A percentile compares a stretch with the other conserved stretches of the same genome.
Evolutionary conservation across 2,113 vertebrate species (phyloP).

Genomic region (Callospermophilus lateralis): DNA sequence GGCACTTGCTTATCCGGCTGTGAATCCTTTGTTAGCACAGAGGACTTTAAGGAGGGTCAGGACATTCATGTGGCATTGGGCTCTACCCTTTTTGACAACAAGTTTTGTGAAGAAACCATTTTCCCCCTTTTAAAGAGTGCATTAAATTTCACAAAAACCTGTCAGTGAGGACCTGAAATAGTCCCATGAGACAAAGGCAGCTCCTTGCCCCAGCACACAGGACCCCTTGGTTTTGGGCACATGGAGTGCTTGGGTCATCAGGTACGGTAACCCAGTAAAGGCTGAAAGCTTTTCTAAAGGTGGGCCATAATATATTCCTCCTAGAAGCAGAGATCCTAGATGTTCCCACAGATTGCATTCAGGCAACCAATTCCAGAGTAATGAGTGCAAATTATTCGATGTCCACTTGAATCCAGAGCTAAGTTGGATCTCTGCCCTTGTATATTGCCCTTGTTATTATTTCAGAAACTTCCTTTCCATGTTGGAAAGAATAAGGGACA

Average conservation of each 20-base stretch:
- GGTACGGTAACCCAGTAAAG: conserved; percentile 41
- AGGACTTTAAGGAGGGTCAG: conserved; percentile 30
- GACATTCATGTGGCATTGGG: neutral
- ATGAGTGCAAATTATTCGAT: conserved; percentile 82
- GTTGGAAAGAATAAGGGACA: neutral
- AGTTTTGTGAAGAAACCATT: conserved; percentile 63
- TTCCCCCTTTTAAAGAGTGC: conserved; percentile 78
- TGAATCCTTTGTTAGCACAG: conserved; percentile 33
- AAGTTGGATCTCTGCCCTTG: neutral
- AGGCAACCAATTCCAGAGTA: conserved; percentile 84
- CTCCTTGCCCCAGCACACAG: conserved; percentile 81
- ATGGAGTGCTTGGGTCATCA: conserved; percentile 74
- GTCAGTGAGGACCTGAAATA: conserved; percentile 88
- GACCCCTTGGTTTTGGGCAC: conserved; percentile 77
- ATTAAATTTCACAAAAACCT: conserved; percentile 87
- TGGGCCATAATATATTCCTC: conserved; percentile 71
- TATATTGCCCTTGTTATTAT: neutral
- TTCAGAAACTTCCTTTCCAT: neutral
- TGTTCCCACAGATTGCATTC: conserved; percentile 86
- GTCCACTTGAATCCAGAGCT: conserved; percentile 87
- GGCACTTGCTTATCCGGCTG: conserved; percentile 25
- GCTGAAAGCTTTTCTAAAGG: conserved; percentile 71
- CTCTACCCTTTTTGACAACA: conserved; percentile 16
- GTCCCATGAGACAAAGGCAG: conserved; percentile 88
- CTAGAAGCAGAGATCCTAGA: conserved; percentile 85